These are phyloP conservation scores for Phenganax subtilis DNA, from an alignment of 92 coral and sea anemone species.

Conservation along the genomic window DNA sequence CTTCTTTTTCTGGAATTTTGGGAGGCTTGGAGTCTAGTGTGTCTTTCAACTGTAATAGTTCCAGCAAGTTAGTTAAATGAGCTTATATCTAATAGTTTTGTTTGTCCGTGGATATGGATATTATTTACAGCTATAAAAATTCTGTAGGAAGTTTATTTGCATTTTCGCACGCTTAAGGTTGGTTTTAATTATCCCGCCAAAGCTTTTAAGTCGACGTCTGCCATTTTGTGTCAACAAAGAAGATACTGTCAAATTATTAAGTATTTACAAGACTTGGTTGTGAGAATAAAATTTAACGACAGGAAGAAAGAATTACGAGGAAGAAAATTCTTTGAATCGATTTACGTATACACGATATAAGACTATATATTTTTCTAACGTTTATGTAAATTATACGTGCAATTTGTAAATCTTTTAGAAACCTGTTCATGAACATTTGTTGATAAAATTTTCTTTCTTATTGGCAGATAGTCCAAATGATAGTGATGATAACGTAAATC, in stretches of 20 bases:
- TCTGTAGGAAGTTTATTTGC: neutral
- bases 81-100: neutral
- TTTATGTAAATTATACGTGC: too few species aligned
- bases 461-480: too few species aligned
- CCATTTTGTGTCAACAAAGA: neutral
- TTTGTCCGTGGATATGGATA: neutral
- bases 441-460: too few species aligned
- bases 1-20: constrained; percentile 1
- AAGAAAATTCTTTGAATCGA: too few species aligned
- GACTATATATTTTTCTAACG: too few species aligned
- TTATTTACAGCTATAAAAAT: neutral
- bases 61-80: neutral
- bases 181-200: constrained; percentile 12
- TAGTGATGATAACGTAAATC: too few species aligned
- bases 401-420: too few species aligned
- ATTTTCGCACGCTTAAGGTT: neutral
- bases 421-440: too few species aligned
- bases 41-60: neutral
- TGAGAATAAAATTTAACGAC: too few species aligned
- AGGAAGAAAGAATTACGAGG: too few species aligned
- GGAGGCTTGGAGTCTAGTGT: constrained; percentile 7
- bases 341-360: too few species aligned
- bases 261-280: neutral
- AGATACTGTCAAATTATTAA: neutral
- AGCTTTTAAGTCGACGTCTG: neutral